phyloP scores from a whole-genome alignment of 2,113 vertebrate species.

The Melospiza melodia region DNA sequence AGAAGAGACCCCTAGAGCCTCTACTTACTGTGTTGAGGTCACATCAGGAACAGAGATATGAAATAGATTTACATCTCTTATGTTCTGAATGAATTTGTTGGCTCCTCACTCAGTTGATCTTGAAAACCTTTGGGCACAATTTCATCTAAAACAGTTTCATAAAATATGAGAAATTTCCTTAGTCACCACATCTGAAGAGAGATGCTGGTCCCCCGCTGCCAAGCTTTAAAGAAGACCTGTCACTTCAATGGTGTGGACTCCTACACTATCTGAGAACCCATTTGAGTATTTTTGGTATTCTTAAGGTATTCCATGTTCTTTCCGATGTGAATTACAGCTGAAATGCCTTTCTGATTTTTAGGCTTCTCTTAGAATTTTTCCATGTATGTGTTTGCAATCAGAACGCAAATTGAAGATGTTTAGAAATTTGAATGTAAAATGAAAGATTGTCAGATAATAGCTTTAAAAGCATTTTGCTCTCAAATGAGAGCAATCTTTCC shows the following conservation, averaged over 20 bases:
- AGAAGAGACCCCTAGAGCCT: background rate
- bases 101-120: background rate
- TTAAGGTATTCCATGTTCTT: background rate
- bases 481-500: background rate
- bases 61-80: background rate
- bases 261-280: background rate
- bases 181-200: background rate
- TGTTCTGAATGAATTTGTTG: background rate
- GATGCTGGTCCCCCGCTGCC: background rate
- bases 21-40: background rate
- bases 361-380: background rate
- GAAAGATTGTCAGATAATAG: background rate
- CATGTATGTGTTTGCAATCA: background rate
- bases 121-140: background rate
- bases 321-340: background rate
- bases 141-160: background rate
- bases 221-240: background rate
- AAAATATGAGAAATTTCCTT: background rate
- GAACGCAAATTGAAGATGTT: background rate
- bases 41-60: background rate
- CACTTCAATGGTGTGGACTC: background rate
- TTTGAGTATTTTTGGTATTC: background rate
- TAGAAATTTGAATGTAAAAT: background rate
- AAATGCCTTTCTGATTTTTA: background rate
- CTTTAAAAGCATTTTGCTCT: background rate